phyloP scores from a whole-genome alignment of 2,113 vertebrate genomes.

The Serilophus lunatus region DNA sequence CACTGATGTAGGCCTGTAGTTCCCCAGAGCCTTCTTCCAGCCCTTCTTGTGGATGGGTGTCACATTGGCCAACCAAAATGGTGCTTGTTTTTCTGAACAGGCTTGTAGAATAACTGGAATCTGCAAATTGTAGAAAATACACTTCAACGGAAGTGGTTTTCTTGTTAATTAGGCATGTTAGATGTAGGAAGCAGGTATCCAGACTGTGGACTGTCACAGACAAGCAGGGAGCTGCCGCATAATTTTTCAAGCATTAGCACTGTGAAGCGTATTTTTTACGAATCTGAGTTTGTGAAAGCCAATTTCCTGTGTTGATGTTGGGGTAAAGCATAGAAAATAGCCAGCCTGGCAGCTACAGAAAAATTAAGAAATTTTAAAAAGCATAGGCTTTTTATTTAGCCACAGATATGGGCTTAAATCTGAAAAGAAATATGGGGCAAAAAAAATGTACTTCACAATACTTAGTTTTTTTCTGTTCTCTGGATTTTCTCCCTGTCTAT shows the following conservation, averaged over 20 bases:
- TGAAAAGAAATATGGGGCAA: not conserved
- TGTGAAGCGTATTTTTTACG: not conserved
- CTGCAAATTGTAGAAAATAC: not conserved
- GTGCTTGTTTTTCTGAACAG: not conserved
- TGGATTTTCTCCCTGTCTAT: not conserved
- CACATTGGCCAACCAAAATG: not conserved
- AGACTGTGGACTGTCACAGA: not conserved
- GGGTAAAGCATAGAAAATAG: not conserved
- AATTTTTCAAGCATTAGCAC: constrained; percentile 15
- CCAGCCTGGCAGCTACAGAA: not conserved
- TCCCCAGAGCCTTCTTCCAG: not conserved
- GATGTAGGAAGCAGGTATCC: not conserved
- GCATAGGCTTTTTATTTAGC: not conserved
- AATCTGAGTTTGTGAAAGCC: constrained; percentile 12
- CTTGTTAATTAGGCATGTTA: not conserved
- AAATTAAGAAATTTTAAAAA: not conserved
- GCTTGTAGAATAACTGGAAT: not conserved
- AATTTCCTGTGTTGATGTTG: not conserved
- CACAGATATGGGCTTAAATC: not conserved
- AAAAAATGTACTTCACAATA: not conserved
- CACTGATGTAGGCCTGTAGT: not conserved
- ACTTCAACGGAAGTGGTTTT: not conserved
- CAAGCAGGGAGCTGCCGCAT: not conserved
- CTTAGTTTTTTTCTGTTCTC: not conserved
- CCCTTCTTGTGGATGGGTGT: not conserved